Evolutionary conservation across 1,140 invertebrate species (phyloP).

Genomic region (Drosophila equinoxialis): DNA sequence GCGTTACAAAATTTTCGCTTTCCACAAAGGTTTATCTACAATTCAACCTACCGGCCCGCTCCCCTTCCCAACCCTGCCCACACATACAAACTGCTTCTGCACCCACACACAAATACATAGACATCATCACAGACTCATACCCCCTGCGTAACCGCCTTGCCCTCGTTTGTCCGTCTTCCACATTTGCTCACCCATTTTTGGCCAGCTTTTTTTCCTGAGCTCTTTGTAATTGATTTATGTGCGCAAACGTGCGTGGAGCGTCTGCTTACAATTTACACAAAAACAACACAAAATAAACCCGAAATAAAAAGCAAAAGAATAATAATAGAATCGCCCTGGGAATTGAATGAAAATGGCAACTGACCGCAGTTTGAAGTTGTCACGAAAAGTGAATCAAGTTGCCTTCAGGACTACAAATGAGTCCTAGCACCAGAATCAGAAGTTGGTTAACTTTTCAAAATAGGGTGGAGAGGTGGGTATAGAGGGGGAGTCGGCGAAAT

Average conservation of each 20-base stretch:
- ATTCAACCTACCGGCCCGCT: slow-evolving; percentile 10
- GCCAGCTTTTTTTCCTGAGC: slow-evolving; percentile 46
- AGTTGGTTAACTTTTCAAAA: slow-evolving; percentile 8
- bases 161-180: not conserved
- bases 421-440: not conserved
- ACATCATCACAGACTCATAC: not conserved
- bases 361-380: slow-evolving; percentile 21
- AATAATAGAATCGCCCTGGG: slow-evolving; percentile 15
- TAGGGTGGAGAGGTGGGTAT: not conserved
- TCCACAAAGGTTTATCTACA: slow-evolving; percentile 62
- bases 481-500: not conserved
- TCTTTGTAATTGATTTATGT: slow-evolving; percentile 78
- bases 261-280: slow-evolving; percentile 66
- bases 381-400: slow-evolving; percentile 23
- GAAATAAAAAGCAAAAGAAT: not conserved
- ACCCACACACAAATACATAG: slow-evolving; percentile 5
- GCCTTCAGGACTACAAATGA: slow-evolving; percentile 2
- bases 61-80: too few relatives aligned
- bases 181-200: not conserved
- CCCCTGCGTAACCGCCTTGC: not conserved
- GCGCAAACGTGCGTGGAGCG: slow-evolving; percentile 71
- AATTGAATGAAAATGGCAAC: slow-evolving; percentile 13
- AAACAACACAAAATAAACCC: not conserved
- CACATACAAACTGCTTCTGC: too few relatives aligned
- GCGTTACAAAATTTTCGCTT: slow-evolving; percentile 73